Conservation (phyloP, 2,797 vertebrate species). For the Xerus rutilus region DNA sequence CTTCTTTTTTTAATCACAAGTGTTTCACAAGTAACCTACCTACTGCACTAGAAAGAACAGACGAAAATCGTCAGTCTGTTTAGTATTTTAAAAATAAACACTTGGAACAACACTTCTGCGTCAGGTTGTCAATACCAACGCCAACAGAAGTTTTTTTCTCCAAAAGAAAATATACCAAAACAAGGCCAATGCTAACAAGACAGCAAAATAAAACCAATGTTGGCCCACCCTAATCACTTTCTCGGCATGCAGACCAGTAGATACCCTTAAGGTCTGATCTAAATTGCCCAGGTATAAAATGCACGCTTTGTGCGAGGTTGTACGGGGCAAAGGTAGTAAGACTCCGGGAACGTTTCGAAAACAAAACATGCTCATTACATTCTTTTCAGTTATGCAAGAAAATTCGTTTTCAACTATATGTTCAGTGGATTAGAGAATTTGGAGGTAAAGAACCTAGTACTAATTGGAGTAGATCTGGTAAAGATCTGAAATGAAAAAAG, state of each 20-base stretch:
- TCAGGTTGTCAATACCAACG: not conserved
- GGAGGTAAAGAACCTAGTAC: not conserved
- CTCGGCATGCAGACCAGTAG: not conserved
- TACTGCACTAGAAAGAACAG: not conserved
- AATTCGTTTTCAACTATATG: not conserved
- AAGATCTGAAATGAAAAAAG: not conserved
- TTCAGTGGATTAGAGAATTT: not conserved
- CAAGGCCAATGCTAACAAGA: not conserved
- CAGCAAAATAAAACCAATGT: not conserved
- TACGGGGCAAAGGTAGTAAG: not conserved
- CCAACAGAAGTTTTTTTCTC: not conserved
- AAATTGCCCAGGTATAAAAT: not conserved
- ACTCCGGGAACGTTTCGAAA: not conserved
- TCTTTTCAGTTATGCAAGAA: not conserved
- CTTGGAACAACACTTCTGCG: not conserved
- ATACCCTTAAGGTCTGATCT: not conserved
- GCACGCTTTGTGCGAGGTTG: not conserved
- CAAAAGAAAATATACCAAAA: slow-evolving; percentile 15
- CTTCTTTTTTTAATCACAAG: slow-evolving; percentile 21
- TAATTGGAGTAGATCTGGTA: not conserved
- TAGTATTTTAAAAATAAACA: slow-evolving; percentile 8
- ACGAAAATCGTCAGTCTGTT: not conserved
- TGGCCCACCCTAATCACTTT: not conserved
- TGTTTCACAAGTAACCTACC: not conserved
- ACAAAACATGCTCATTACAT: not conserved